Evolutionary conservation across 2,888 invertebrate species (phyloP).

Genomic region (Lasiommata megera): DNA sequence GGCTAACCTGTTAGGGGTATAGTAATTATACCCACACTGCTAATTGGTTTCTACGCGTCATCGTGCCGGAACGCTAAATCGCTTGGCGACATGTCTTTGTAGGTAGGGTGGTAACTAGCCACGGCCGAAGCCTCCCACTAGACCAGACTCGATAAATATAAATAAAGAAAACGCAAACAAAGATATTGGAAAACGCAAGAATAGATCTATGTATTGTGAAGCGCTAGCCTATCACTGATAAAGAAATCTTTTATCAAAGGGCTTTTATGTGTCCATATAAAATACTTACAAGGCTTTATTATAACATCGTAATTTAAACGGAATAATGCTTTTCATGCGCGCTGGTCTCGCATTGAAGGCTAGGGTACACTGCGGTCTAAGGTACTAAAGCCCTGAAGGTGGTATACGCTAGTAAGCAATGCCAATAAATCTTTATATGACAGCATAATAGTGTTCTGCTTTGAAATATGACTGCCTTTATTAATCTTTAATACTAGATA

Average conservation of each 20-base stretch:
- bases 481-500: slow-evolving; percentile 31
- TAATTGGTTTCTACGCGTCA: no score
- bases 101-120: no score
- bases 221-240: neutral
- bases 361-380: neutral
- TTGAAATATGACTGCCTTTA: slow-evolving; percentile 34
- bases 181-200: no score
- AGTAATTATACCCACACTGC: no score
- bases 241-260: slow-evolving; percentile 3
- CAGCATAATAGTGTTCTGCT: slow-evolving; percentile 33
- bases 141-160: no score
- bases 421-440: slow-evolving; percentile 33
- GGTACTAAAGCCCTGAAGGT: slow-evolving; percentile 2
- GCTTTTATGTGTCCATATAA: neutral
- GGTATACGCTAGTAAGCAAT: slow-evolving; percentile 23
- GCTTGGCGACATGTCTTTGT: no score
- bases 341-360: neutral
- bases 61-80: no score
- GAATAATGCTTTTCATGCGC: slow-evolving; percentile 16
- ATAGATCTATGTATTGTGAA: neutral
- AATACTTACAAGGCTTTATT: slow-evolving; percentile 6
- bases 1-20: no score
- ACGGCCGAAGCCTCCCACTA: no score
- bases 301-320: slow-evolving; percentile 9
- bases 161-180: no score